Percentiles rank a stretch among this genome's conserved stretches.
Conservation (phyloP, 2,113 vertebrate genomes). For the Malurus alboscapulatus region DNA sequence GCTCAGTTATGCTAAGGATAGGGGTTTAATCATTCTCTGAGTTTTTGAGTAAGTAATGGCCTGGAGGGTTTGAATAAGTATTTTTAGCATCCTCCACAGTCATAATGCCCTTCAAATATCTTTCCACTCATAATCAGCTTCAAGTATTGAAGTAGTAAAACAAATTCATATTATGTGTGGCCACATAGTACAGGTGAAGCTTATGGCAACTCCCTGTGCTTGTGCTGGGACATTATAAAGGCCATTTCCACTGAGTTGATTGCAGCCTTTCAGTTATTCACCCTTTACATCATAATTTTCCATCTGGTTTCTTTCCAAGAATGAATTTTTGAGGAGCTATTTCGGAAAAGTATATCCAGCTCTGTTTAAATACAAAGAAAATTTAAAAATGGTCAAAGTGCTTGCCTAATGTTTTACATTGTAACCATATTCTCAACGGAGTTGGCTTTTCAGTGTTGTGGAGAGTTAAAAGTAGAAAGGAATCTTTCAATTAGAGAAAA, state of each 20-base stretch:
- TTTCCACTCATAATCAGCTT: background rate
- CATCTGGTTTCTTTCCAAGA: background rate
- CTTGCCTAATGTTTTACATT: background rate
- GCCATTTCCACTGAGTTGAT: background rate
- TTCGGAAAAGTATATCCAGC: background rate
- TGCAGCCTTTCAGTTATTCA: background rate
- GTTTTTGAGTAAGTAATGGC: background rate
- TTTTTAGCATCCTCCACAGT: background rate
- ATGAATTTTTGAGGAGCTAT: background rate
- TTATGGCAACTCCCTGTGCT: background rate
- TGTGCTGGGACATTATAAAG: background rate
- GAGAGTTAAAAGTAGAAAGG: background rate
- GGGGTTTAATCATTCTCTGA: background rate
- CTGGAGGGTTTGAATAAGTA: background rate
- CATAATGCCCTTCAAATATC: background rate
- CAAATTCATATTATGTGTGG: background rate
- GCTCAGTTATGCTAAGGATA: background rate
- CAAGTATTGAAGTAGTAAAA: background rate
- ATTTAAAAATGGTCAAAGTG: background rate
- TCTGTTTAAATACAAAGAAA: background rate
- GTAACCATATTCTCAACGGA: background rate
- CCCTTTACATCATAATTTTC: background rate
- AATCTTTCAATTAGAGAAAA: background rate
- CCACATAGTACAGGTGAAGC: background rate
- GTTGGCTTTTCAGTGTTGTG: background rate